Evolutionary conservation across 1,140 invertebrate genomes (phyloP).

Genomic region (Procambarus clarkii): DNA sequence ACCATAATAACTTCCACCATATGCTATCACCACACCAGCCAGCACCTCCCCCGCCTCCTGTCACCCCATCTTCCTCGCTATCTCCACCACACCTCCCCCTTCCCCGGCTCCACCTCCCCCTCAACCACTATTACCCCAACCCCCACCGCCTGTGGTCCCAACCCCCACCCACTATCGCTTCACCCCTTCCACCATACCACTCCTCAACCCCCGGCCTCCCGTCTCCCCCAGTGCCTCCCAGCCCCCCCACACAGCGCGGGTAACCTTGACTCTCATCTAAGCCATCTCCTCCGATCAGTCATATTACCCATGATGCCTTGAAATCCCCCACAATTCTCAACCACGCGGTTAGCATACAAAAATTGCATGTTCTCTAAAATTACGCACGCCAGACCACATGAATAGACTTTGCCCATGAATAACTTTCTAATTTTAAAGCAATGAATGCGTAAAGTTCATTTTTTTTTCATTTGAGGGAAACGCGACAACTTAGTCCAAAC

Average conservation of each 20-base stretch:
- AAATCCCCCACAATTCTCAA: slow-evolving; percentile 14
- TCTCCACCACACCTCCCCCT: background rate
- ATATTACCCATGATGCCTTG: slow-evolving; percentile 54
- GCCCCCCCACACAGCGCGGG: background rate
- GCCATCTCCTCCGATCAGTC: slow-evolving; percentile 57
- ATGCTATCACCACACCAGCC: background rate
- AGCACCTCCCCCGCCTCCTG: background rate
- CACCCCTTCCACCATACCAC: no score
- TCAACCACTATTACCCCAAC: background rate
- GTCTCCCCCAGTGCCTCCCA: background rate
- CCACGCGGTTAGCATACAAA: background rate
- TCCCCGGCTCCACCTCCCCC: background rate
- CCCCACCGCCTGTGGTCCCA: background rate
- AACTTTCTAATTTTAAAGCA: background rate
- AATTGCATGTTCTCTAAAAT: background rate
- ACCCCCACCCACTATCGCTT: background rate
- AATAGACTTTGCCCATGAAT: background rate
- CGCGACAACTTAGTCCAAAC: background rate
- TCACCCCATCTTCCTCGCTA: background rate
- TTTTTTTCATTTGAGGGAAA: background rate
- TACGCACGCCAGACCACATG: background rate
- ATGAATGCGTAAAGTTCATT: background rate
- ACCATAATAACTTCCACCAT: background rate
- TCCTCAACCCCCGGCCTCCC: background rate
- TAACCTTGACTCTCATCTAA: slow-evolving; percentile 65